Evolutionary conservation across 2,113 vertebrate genomes (phyloP).

Genomic region (Lates calcarifer): DNA sequence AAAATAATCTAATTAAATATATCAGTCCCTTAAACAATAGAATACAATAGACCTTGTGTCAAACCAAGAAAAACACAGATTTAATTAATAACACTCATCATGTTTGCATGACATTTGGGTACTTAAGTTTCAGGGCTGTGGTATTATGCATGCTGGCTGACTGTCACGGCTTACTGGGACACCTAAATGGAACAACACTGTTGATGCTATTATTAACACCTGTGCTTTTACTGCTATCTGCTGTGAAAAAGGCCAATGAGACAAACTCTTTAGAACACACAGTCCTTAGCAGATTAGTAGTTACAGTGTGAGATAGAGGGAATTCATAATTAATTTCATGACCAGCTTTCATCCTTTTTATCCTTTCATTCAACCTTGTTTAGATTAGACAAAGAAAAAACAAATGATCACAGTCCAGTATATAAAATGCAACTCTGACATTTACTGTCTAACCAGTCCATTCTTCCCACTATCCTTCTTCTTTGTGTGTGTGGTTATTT

Average conservation of each 20-base stretch:
- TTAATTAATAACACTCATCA: background rate
- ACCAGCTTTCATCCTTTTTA: constrained; percentile 17
- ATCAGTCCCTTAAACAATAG: background rate
- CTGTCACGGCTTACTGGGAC: background rate
- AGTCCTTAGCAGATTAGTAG: background rate
- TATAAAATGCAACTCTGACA: constrained; percentile 11
- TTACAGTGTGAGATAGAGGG: background rate
- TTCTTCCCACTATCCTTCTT: constrained; percentile 6
- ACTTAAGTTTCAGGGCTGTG: background rate
- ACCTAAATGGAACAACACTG: background rate
- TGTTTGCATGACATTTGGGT: background rate
- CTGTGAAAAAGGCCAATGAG: background rate
- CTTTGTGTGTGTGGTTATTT: constrained; percentile 27
- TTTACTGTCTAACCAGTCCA: constrained; percentile 13
- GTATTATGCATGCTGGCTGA: background rate
- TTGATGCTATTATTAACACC: background rate
- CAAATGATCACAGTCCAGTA: background rate
- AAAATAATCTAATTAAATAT: constrained; percentile 2
- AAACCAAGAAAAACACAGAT: background rate
- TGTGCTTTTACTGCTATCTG: background rate
- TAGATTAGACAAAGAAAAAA: constrained; percentile 7
- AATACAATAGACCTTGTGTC: background rate
- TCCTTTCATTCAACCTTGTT: constrained; percentile 1
- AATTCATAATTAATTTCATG: constrained; percentile 8
- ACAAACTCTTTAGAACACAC: background rate